Conservation (phyloP, 2,888 invertebrate species). For the Lepetodrilus schrolli region DNA sequence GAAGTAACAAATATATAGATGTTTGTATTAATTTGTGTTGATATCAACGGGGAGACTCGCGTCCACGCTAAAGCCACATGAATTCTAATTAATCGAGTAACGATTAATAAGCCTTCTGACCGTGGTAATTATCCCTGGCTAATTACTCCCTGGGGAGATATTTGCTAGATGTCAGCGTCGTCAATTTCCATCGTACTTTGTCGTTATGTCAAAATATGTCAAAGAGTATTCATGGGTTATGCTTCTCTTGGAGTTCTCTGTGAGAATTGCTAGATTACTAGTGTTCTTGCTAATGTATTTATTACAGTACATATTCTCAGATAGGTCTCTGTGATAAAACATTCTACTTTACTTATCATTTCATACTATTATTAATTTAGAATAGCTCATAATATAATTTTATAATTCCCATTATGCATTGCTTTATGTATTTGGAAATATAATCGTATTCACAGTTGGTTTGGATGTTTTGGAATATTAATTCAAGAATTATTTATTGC, state of each 20-base stretch:
- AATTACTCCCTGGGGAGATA: constrained; percentile 9
- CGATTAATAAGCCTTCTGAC: not conserved
- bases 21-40: not conserved
- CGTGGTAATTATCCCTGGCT: not conserved
- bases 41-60: not conserved
- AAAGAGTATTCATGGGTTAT: not conserved
- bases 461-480: too few species aligned
- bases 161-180: constrained; percentile 1
- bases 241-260: not conserved
- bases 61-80: not conserved
- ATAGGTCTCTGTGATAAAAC: too few species aligned
- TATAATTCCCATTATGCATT: too few species aligned
- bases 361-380: too few species aligned
- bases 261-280: not conserved
- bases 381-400: too few species aligned
- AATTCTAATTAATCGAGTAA: not conserved
- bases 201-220: constrained; percentile 3
- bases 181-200: not conserved
- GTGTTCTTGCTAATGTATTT: not conserved
- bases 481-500: too few species aligned
- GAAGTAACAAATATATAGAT: not conserved
- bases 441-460: too few species aligned
- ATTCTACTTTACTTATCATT: too few species aligned
- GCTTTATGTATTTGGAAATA: too few species aligned
- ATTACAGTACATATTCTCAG: not conserved